These are phyloP conservation scores for Cassiopea xamachana DNA, from an alignment of 30 jellyfish, hydroid and myxozoan species.

Conservation along the genomic window DNA sequence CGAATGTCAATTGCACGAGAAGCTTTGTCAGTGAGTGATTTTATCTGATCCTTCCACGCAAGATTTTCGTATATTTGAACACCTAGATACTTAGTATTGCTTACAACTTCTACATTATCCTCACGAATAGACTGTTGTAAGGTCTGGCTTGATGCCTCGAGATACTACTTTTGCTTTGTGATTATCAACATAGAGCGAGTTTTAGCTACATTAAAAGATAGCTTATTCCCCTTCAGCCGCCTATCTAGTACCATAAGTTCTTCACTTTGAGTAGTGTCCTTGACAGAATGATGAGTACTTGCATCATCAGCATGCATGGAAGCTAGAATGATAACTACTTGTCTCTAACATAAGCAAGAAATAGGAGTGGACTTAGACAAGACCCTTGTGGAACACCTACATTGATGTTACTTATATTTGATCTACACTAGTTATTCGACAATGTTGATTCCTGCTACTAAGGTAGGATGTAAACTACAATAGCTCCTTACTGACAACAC, in stretches of 20 bases:
- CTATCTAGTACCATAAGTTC: neutral
- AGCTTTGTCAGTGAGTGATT: neutral
- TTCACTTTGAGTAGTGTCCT: no score
- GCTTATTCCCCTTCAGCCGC: neutral
- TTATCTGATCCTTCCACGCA: neutral
- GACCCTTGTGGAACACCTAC: neutral
- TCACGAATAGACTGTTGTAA: neutral
- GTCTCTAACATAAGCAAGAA: no score
- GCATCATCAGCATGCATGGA: no score
- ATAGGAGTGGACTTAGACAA: neutral
- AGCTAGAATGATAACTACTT: no score
- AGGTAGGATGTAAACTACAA: neutral
- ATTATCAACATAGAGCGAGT: neutral
- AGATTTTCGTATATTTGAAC: neutral
- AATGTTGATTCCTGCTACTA: neutral
- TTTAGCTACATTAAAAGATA: neutral
- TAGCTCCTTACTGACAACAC: neutral
- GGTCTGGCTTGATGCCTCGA: neutral
- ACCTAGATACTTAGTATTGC: neutral
- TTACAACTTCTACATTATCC: neutral
- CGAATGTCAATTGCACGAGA: neutral
- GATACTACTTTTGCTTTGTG: neutral
- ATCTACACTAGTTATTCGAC: neutral
- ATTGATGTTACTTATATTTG: neutral
- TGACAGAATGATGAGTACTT: no score